These are phyloP conservation scores for Aquatica leii DNA, from an alignment of 2,888 invertebrate species.

Conservation along the genomic window DNA sequence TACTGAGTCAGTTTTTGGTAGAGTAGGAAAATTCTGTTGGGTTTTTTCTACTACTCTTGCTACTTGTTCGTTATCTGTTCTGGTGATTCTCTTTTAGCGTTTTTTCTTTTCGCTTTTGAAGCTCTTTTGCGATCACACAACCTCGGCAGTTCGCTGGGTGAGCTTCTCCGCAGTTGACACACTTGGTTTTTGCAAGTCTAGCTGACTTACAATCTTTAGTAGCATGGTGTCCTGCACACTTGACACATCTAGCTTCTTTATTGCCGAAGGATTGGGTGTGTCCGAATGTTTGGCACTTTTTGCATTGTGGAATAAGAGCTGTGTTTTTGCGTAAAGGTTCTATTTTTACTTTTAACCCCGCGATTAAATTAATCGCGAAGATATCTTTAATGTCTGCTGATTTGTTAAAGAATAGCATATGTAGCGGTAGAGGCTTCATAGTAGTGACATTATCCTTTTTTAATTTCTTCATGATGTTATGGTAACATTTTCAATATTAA, in stretches of 20 bases:
- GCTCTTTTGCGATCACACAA: slow-evolving; percentile 36
- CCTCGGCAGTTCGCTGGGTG: slow-evolving; percentile 45
- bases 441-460: slow-evolving; percentile 12
- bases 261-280: slow-evolving; percentile 37
- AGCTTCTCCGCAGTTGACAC: too few species aligned
- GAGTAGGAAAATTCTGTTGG: too few species aligned
- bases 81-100: too few species aligned
- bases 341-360: slow-evolving; percentile 24
- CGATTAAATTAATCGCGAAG: slow-evolving; percentile 15
- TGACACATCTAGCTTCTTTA: slow-evolving; percentile 36
- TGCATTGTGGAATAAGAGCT: slow-evolving; percentile 4
- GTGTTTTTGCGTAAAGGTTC: slow-evolving; percentile 20
- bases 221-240: too few species aligned
- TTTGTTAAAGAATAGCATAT: not conserved
- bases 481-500: slow-evolving; percentile 12
- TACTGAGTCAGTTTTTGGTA: too few species aligned
- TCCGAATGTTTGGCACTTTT: slow-evolving; percentile 19
- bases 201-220: too few species aligned
- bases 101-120: too few species aligned
- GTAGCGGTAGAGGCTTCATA: slow-evolving; percentile 10
- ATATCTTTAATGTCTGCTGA: slow-evolving; percentile 17
- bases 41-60: too few species aligned
- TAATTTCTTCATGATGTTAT: slow-evolving; percentile 19
- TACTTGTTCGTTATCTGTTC: too few species aligned
- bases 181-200: too few species aligned